Evolutionary conservation across 2,797 vertebrate species (phyloP).

Genomic region (Apodemus agrarius): DNA sequence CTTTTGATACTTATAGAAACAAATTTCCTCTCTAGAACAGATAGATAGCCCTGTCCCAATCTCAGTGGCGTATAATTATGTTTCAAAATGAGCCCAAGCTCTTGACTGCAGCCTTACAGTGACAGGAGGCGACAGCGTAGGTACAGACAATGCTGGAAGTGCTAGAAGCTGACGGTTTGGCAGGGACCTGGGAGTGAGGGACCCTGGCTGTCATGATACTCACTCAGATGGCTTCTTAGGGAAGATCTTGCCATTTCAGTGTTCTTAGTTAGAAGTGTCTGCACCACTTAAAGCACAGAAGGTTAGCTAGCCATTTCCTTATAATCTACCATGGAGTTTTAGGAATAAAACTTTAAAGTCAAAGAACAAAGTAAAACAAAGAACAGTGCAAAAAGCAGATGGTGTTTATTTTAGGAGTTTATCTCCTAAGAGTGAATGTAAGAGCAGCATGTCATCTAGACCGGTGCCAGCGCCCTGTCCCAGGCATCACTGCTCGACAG

Average conservation of each 20-base stretch:
- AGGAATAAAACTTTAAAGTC: slow-evolving; percentile 41
- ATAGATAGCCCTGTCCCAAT: slow-evolving; percentile 18
- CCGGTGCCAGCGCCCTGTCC: not conserved
- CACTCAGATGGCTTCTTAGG: not conserved
- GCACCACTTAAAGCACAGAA: not conserved
- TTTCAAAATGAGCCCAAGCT: slow-evolving; percentile 16
- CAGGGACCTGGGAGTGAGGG: not conserved
- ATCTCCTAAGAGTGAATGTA: not conserved
- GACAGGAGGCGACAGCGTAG: not conserved
- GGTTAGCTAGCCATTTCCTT: slow-evolving; percentile 14
- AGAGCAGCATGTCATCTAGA: not conserved
- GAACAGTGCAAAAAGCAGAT: not conserved
- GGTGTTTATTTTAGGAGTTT: not conserved
- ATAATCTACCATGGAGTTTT: not conserved
- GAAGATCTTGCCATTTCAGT: not conserved
- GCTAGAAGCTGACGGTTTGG: not conserved
- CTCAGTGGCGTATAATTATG: not conserved
- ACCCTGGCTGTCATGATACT: not conserved
- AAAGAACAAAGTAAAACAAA: not conserved
- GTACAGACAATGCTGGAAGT: not conserved
- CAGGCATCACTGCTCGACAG: not conserved
- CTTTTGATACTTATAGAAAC: slow-evolving; percentile 55
- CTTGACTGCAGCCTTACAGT: not conserved
- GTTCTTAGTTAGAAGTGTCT: slow-evolving; percentile 1
- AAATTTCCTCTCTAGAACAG: slow-evolving; percentile 14